These are phyloP conservation scores for Coleophora deauratella DNA, from an alignment of 2,888 invertebrate species.

Conservation along the genomic window DNA sequence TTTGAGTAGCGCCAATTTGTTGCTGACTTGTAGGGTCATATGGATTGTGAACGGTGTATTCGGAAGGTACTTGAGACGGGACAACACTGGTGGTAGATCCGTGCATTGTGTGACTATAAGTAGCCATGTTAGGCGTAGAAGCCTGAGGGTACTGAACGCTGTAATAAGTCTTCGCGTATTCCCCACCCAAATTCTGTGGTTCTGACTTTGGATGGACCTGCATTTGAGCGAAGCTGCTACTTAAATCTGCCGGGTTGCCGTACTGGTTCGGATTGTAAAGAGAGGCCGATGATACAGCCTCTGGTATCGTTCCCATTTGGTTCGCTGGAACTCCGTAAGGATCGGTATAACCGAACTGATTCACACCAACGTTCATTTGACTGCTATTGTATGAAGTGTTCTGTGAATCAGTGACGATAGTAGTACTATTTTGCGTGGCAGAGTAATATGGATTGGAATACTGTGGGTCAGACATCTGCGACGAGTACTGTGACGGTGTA, in stretches of 20 bases:
- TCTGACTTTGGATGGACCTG: conserved; percentile 42
- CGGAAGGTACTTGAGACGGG: conserved; percentile 37
- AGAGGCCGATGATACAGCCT: conserved; percentile 24
- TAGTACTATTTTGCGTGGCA: conserved; percentile 39
- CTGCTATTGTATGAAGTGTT: conserved; percentile 21
- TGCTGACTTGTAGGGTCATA: conserved; percentile 31
- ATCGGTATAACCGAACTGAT: conserved; percentile 20
- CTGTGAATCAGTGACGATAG: conserved; percentile 47
- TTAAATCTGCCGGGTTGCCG: conserved; percentile 37
- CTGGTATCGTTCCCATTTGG: conserved; percentile 32
- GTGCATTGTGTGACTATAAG: conserved; percentile 45
- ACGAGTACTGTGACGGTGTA: conserved; percentile 48
- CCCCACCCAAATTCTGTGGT: conserved; percentile 26
- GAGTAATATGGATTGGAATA: conserved; percentile 54
- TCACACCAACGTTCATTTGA: neutral
- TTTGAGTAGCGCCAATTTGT: conserved; percentile 4
- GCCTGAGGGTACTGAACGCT: conserved; percentile 48
- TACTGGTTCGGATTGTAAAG: conserved; percentile 26
- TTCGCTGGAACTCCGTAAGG: conserved; percentile 21
- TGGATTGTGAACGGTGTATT: conserved; percentile 42
- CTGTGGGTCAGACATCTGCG: conserved; percentile 34
- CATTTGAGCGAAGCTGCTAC: conserved; percentile 51
- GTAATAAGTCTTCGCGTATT: conserved; percentile 55
- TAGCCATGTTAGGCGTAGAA: conserved; percentile 40
- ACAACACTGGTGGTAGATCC: conserved; percentile 38